Evolutionary conservation across 2,888 invertebrate species (phyloP).

Genomic region (Mayetiola destructor): DNA sequence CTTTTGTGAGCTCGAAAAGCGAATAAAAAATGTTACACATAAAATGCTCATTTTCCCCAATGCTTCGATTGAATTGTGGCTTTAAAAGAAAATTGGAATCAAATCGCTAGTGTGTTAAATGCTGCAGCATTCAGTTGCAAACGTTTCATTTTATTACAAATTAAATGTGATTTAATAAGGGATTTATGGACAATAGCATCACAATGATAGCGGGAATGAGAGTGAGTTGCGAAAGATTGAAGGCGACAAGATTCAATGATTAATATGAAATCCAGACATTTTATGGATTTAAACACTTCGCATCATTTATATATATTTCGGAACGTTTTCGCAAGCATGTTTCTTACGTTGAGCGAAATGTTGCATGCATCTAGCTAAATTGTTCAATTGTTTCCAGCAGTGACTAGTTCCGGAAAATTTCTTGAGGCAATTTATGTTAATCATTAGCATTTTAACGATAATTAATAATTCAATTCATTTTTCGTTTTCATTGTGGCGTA

Average conservation of each 20-base stretch:
- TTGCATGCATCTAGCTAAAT: neutral
- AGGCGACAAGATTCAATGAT: neutral
- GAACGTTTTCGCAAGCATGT: neutral
- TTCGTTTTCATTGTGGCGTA: too few species aligned
- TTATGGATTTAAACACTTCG: neutral
- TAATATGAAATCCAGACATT: neutral
- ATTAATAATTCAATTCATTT: constrained; percentile 4
- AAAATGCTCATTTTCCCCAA: too few species aligned
- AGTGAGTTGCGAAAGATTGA: neutral
- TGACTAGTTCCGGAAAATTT: neutral
- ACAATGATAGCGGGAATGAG: neutral
- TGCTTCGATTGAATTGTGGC: neutral
- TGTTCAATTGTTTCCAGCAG: neutral
- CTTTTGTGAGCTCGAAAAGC: too few species aligned
- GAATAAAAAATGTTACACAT: too few species aligned
- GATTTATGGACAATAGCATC: neutral
- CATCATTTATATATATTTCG: neutral
- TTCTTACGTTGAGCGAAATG: neutral
- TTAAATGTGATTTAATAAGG: neutral
- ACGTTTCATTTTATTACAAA: neutral
- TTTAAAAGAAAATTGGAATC: neutral
- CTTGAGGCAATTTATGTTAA: constrained; percentile 7
- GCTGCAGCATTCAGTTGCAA: neutral
- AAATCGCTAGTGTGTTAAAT: neutral
- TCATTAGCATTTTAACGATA: constrained; percentile 5